A percentile compares a stretch with the other conserved stretches of the same genome.
These are phyloP conservation scores for Apis dorsata DNA, from an alignment of 1,140 invertebrate species.

Conservation along the genomic window DNA sequence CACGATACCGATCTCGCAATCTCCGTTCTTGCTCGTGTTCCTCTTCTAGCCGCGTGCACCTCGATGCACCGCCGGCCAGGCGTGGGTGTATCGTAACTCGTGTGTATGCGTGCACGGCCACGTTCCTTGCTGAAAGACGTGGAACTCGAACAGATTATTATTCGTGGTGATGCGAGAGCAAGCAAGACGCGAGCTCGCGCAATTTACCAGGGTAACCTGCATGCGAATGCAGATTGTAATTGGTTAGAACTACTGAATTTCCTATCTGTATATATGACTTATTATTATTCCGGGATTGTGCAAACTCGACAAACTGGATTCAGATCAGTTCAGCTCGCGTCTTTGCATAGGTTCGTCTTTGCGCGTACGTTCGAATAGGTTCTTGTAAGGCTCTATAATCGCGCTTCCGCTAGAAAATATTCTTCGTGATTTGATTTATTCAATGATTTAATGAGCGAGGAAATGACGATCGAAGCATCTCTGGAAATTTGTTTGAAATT, in stretches of 20 bases:
- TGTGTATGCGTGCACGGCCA: background rate
- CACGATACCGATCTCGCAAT: slow-evolving; percentile 51
- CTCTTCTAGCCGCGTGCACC: background rate
- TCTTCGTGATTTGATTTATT: too few relatives aligned
- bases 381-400: background rate
- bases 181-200: slow-evolving; percentile 27
- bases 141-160: slow-evolving; percentile 51
- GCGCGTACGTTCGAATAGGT: too few relatives aligned
- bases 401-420: background rate
- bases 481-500: too few relatives aligned
- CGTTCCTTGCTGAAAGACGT: background rate
- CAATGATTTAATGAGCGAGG: too few relatives aligned
- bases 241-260: slow-evolving; percentile 59
- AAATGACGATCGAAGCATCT: too few relatives aligned
- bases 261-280: slow-evolving; percentile 64
- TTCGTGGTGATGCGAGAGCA: slow-evolving; percentile 27
- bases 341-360: background rate
- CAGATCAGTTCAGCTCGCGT: background rate
- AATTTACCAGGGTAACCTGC: slow-evolving; percentile 23
- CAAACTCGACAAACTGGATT: slow-evolving; percentile 44
- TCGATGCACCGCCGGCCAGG: background rate
- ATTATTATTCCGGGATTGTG: slow-evolving; percentile 67
- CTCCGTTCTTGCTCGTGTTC: slow-evolving; percentile 5
- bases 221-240: slow-evolving; percentile 61
- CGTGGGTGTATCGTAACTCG: background rate